Evolutionary conservation across 1,140 invertebrate genomes (phyloP).

Genomic region (Rhopalosiphum maidis): DNA sequence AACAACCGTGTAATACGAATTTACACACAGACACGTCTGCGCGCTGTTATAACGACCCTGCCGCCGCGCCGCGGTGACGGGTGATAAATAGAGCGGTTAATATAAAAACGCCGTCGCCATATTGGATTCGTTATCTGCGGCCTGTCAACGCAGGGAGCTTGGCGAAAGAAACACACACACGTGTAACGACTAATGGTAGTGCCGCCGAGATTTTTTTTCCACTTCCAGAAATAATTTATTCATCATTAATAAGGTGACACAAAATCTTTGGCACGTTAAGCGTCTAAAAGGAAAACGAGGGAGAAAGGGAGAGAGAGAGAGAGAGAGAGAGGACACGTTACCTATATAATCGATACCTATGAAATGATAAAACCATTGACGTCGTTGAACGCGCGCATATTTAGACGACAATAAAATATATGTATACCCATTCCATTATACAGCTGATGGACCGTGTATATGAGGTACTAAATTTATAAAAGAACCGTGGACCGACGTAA

Average conservation of each 20-base stretch:
- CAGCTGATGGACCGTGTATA: neutral
- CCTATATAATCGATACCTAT: neutral
- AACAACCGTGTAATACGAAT: constrained; percentile 47
- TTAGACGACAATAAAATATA: neutral
- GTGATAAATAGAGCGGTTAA: constrained; percentile 55
- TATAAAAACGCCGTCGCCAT: constrained; percentile 45
- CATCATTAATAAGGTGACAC: constrained; percentile 46
- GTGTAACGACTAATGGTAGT: constrained; percentile 35
- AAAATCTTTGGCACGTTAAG: constrained; percentile 26
- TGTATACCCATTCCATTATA: neutral
- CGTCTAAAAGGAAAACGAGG: neutral
- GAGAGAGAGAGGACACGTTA: too few relatives aligned
- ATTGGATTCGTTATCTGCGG: constrained; percentile 49
- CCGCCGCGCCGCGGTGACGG: constrained; percentile 13
- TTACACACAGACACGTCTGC: constrained; percentile 11
- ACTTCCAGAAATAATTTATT: constrained; percentile 41
- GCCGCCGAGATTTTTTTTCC: neutral
- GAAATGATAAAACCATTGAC: neutral
- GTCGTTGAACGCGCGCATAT: neutral
- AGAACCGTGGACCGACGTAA: neutral
- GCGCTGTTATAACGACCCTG: constrained; percentile 26
- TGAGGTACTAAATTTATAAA: neutral
- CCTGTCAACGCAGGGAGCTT: constrained; percentile 35
- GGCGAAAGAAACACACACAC: constrained; percentile 8
- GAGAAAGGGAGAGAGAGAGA: too few relatives aligned